phyloP scores from a whole-genome alignment of 2,113 vertebrate genomes.

The Oceanodroma tethys region DNA sequence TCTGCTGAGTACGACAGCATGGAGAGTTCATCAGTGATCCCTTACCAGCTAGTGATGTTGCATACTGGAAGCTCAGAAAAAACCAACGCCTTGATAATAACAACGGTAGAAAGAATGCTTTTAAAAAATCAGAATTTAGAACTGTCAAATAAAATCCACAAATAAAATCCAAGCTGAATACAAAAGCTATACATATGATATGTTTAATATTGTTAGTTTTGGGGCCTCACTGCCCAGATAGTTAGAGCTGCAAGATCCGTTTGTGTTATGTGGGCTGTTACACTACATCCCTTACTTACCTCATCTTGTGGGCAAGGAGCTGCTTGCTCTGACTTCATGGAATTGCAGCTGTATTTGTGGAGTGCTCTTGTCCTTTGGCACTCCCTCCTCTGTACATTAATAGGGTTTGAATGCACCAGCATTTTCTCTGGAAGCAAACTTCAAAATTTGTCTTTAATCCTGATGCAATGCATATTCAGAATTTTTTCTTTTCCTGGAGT shows the following conservation, averaged over 20 bases:
- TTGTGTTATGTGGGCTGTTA: constrained; percentile 23
- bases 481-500: constrained; percentile 37
- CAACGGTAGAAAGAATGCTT: background rate
- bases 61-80: background rate
- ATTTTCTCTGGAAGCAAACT: constrained; percentile 45
- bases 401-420: constrained; percentile 20
- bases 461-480: background rate
- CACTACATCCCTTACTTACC: constrained; percentile 54
- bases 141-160: constrained; percentile 1
- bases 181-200: background rate
- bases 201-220: constrained; percentile 31
- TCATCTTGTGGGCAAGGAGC: constrained; percentile 72
- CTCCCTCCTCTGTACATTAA: constrained; percentile 52
- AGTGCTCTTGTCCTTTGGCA: constrained; percentile 63
- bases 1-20: background rate
- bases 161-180: background rate
- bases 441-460: constrained; percentile 24
- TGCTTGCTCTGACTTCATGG: constrained; percentile 69
- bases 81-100: background rate
- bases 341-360: constrained; percentile 74
- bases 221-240: background rate
- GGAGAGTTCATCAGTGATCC: background rate
- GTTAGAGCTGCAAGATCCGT: constrained; percentile 7
- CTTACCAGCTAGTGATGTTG: background rate
- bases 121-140: background rate